Percentiles rank a stretch among this genome's conserved stretches.
phyloP scores from a whole-genome alignment of 1,140 invertebrate species.

The Ips nitidus region DNA sequence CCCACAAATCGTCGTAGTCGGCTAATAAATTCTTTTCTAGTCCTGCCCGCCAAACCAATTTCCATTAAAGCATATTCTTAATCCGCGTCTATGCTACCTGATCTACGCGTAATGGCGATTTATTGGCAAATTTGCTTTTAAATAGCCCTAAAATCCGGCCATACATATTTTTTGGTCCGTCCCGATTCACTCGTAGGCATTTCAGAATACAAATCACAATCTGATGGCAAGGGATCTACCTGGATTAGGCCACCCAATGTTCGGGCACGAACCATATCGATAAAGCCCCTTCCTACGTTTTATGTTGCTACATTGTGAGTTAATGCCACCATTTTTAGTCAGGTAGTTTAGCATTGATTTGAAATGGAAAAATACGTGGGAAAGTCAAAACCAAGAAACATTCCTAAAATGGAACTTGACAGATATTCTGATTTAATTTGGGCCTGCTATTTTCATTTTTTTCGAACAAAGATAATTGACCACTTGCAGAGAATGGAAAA shows the following conservation, averaged over 20 bases:
- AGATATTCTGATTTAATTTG: no score
- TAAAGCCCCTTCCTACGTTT: not conserved
- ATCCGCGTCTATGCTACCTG: constrained; percentile 23
- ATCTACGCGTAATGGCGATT: constrained; percentile 40
- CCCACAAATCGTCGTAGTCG: no score
- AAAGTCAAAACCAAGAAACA: no score
- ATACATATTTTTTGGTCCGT: constrained; percentile 24
- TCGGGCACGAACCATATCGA: constrained; percentile 26
- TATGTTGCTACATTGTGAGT: no score
- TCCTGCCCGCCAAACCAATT: constrained; percentile 4
- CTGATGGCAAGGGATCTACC: constrained; percentile 31
- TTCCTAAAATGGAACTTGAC: no score
- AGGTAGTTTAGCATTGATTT: no score
- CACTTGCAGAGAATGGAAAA: no score
- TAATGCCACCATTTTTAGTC: no score
- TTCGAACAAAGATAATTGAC: no score
- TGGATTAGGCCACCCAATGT: constrained; percentile 29
- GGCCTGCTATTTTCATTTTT: no score
- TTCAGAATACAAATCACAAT: constrained; percentile 35
- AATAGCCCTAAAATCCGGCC: constrained; percentile 35
- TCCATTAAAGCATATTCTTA: constrained; percentile 1
- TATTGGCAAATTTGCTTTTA: constrained; percentile 45
- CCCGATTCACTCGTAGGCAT: constrained; percentile 30
- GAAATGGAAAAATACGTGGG: no score
- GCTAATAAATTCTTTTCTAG: not conserved